Percentiles rank a stretch among this genome's conserved stretches.
Conservation (phyloP, 2,113 vertebrate species). For the Eonycteris spelaea region DNA sequence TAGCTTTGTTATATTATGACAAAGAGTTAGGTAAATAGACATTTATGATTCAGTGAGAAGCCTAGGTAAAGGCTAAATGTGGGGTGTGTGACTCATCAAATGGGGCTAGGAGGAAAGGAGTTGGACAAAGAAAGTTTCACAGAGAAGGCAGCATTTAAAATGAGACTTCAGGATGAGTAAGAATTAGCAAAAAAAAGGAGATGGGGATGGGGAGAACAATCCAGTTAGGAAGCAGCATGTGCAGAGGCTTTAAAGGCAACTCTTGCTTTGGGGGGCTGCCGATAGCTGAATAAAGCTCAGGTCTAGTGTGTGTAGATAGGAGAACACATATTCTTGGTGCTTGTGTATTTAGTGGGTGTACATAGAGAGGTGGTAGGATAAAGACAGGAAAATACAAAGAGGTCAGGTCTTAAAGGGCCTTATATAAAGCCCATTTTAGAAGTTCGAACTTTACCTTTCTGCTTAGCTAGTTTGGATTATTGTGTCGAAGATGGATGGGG, state of each 20-base stretch:
- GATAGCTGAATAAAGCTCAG: neutral
- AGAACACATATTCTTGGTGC: neutral
- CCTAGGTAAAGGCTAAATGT: neutral
- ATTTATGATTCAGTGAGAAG: conserved; percentile 5
- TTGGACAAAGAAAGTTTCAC: neutral
- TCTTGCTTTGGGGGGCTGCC: neutral
- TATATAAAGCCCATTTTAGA: neutral
- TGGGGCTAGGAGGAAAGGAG: neutral
- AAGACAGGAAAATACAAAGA: neutral
- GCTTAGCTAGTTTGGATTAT: neutral
- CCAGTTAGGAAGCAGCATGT: neutral
- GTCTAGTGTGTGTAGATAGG: neutral
- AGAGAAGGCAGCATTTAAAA: neutral
- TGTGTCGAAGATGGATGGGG: neutral
- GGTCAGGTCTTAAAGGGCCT: neutral
- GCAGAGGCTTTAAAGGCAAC: neutral
- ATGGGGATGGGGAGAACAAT: neutral
- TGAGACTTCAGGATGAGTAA: neutral
- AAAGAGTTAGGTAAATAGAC: conserved; percentile 7
- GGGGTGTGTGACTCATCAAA: neutral
- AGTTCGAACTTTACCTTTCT: neutral
- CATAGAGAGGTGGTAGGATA: neutral
- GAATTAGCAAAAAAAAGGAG: neutral
- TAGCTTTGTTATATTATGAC: neutral
- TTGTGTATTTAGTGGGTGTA: neutral